Base-by-base conservation (phyloP, 1,140 invertebrate genomes). In the Achatina immaculata region DNA sequence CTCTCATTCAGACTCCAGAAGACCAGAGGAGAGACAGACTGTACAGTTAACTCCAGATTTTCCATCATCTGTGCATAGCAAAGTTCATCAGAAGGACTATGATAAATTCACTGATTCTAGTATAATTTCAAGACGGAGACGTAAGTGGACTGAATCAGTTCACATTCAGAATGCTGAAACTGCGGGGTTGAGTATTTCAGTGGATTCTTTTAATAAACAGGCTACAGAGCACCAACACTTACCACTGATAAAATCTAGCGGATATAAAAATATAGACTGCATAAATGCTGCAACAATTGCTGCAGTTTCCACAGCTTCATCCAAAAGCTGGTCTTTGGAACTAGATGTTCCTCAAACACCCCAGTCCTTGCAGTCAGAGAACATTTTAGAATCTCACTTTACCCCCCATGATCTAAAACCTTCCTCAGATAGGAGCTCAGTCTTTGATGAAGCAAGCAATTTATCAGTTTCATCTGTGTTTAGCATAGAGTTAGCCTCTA, bases 231-330 rank as follows among this genome's bases (percentile, higher is more conserved):
- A 9, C 16, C 28, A n/a, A 45, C 19, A 73, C 19, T 11, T 65
- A 4, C 48, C 55, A 2, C 28, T 31, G 0, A 7, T 68, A 3
- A 78, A 78, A 45, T 78, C 76, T 3, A 78, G 76, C 68, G 76
- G 76, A 24, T 78, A 78, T 40, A 78, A 78, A 48, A 78, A 78
- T 38, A 78, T 78, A 66, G 76, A 78, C 43, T 68, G 34, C 31
- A 34, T 76, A 36, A 76, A 76, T 62, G 76, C 58, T 34, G 74
- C 74, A n/a, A 51, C 74, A 77, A 31, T 65, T 19, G 74, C 74
- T 4, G 38, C 36, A 11, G 28, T 19, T 4, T 58, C 55, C 58
- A 31, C 58, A 34, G n/a, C 58, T 62, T 62, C 28, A 62, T 28
- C 58, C 16, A 62, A 28, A 62, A 31, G n/a, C 28, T 34, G 9